Evolutionary conservation across 2,888 invertebrate genomes (phyloP), one percentile per base, ranked within the genome.

Genomic region (Hermaeophaga mercurialis): DNA sequence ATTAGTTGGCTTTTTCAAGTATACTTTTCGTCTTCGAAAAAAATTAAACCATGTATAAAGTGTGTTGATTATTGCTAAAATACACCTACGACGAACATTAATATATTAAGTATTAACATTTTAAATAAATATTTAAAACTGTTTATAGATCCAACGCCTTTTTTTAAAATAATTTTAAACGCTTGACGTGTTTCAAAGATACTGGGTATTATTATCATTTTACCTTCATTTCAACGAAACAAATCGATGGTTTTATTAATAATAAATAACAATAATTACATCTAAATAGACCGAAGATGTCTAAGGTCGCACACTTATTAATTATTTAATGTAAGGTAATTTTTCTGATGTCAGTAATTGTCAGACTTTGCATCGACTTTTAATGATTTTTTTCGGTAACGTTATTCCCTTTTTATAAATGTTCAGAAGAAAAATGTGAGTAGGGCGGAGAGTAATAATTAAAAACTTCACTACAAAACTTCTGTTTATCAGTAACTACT

Each of bases 261-360:
- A 59, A 61, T 59, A 34, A 18, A 59, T 15, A 46, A 33, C 12
- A 48, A 39, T 56, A 43, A 58, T 54, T 58, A 56, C 56, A 58
- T 52, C 59, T 39, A 52, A 52, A 54, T 54, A 45, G 49, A 55
- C 24, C 28, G 19, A 61, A 53, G 55, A 61, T 61, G 63, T 56
- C 47, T 54, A 34, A 63, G 59, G 59, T 63, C 63, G 38, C 63
- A 63, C 63, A 54, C 43, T 59, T 18, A 54, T 63, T 54, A 59
- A 48, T 61, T 55, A 57, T 63, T 59, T 33, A 56, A 45, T 43
- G 39, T 36, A 46, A 38, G 33, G 54, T 61, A 53, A 58, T 61
- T 56, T 59, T 54, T n/a, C 50, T 63, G 59, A 61, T 57, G 61
- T 61, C 54, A 49, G 54, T 61, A 47, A 53, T 59, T 50, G 34